Evolutionary conservation across 1,140 invertebrate species (phyloP), one percentile per base, ranked within the genome.

Genomic region (Kradibia gibbosae): DNA sequence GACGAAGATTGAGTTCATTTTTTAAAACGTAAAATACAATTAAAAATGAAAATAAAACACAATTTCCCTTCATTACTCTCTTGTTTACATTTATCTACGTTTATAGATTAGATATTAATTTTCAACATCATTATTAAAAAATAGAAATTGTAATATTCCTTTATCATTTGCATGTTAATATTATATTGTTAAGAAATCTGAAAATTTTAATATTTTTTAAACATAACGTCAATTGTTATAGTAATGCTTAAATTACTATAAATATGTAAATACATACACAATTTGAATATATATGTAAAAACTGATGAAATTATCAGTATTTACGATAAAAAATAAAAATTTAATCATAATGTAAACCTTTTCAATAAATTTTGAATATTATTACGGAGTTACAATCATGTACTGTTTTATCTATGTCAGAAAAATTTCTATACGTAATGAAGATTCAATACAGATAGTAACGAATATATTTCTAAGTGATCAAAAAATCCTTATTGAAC

Each of bases 291-390:
- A 17, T 50, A 73, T 20, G 13, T 73, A 31, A 34, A 67, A 39
- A n/a, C 4, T 4, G 1, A 5, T 39, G 13, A 4, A 34, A 39
- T 28, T 53, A 36, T 73, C 22, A 31, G 25, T 25, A 71, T 71
- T 45, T 71, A 71, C 22, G 25, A 17, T 15, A 31, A 3, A 55
- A 55, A 3, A 72, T 31, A 25, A 42, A 53, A 53, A 22, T 50
- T 25, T 53, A 39, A 75, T 42, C 42, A 42, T 71, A 42, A 13
- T 57, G 28, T 57, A 71, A 4, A 79, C 71, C 65, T 72, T 31
- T 25, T 73, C 50, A 80, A 80, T 50, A 39, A 8, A 1, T 42
- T 80, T 73, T 22, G 34, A 48, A 57, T 62, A 80, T n/a, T n/a
- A n/a, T n/a, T n/a, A n/a, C n/a, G n/a, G n/a, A n/a, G n/a, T n/a